Conservation (phyloP, 2,113 vertebrate species). For the Albula glossodonta region DNA sequence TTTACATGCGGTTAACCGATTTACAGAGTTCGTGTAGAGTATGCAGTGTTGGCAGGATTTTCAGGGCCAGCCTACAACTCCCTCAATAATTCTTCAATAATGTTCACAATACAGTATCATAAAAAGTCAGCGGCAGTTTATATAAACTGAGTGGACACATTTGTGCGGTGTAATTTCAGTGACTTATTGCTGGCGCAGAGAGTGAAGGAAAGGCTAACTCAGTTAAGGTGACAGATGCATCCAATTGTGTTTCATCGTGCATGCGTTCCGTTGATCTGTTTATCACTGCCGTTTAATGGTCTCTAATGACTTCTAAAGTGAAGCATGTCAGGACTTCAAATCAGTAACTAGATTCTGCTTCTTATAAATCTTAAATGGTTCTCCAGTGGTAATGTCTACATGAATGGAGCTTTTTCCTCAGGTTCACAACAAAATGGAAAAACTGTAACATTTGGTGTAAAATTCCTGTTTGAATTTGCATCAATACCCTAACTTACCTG, state of each 20-base stretch:
- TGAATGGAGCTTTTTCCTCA: background rate
- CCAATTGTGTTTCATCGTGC: background rate
- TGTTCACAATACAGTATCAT: background rate
- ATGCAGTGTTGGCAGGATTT: too few species aligned
- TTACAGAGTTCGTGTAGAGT: too few species aligned
- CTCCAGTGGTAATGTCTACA: slow-evolving; percentile 8
- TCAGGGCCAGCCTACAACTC: background rate
- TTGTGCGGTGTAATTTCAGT: background rate
- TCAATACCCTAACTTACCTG: background rate
- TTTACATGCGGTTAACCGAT: too few species aligned
- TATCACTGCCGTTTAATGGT: slow-evolving; percentile 39
- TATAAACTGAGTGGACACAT: background rate
- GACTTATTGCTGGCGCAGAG: background rate
- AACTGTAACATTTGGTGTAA: background rate
- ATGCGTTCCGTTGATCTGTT: slow-evolving; percentile 28
- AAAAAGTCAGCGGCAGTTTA: background rate
- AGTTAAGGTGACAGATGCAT: background rate
- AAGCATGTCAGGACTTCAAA: slow-evolving; percentile 38
- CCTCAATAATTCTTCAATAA: background rate
- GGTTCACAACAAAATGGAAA: background rate
- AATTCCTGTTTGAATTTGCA: background rate
- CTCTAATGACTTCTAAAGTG: slow-evolving; percentile 37
- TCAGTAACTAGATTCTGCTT: slow-evolving; percentile 33
- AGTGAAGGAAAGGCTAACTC: background rate
- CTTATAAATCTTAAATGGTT: slow-evolving; percentile 14